Evolutionary conservation across 2,113 vertebrate species (phyloP).

Genomic region (Vicugna pacos): DNA sequence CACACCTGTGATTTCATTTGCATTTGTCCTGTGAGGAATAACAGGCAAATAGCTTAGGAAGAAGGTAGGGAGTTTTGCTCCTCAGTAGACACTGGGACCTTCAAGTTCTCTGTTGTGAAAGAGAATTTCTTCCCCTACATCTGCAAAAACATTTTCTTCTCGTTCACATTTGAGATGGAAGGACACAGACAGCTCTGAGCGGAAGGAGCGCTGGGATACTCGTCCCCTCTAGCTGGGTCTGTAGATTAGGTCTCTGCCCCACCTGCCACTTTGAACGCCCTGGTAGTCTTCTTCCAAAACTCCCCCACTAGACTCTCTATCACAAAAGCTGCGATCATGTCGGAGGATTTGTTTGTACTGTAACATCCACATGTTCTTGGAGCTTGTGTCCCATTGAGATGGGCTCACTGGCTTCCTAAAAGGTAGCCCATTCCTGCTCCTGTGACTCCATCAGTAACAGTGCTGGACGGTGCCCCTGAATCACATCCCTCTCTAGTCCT

Average conservation of each 20-base stretch:
- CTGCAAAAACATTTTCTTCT: neutral
- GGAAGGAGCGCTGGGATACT: neutral
- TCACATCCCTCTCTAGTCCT: rapidly evolving
- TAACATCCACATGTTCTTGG: neutral
- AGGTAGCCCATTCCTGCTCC: rapidly evolving
- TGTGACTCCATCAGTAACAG: rapidly evolving
- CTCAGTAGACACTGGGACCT: neutral
- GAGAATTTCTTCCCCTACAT: neutral
- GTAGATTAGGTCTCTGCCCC: neutral
- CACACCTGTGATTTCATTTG: neutral
- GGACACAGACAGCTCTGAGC: neutral
- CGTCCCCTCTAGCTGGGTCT: neutral
- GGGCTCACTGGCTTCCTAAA: neutral
- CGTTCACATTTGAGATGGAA: neutral
- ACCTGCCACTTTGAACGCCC: neutral
- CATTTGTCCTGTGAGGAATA: rapidly evolving
- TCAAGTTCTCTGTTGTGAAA: neutral
- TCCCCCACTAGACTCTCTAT: too few species aligned
- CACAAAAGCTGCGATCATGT: neutral
- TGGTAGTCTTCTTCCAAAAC: neutral
- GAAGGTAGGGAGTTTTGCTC: too few species aligned
- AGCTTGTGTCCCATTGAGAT: neutral
- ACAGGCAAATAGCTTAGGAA: neutral
- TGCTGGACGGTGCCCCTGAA: rapidly evolving
- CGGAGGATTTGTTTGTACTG: neutral